Evolutionary conservation across 2,888 invertebrate species (phyloP).

Genomic region (Carpatolechia fugitivella): DNA sequence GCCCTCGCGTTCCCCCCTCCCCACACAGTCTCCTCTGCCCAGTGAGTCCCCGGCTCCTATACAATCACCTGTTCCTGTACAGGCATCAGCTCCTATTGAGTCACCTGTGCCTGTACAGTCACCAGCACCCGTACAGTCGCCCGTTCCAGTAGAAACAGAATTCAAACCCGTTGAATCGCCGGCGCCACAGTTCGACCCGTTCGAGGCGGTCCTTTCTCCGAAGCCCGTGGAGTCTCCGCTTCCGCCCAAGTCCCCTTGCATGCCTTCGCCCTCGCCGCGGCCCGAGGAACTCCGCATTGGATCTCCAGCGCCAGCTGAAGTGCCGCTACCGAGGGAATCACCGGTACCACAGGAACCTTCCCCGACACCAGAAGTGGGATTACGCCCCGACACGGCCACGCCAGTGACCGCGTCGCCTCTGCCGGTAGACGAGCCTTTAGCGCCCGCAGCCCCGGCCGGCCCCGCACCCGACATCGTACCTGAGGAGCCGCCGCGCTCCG

Average conservation of each 20-base stretch:
- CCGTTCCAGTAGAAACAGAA: too few species aligned
- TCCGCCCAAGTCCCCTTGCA: too few species aligned
- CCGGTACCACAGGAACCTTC: conserved; percentile 7
- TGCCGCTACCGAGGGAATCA: conserved; percentile 2
- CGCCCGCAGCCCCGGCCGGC: too few species aligned
- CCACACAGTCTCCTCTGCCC: too few species aligned
- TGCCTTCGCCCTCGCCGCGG: not conserved
- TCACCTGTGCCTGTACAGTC: too few species aligned
- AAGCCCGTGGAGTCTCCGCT: conserved; percentile 10
- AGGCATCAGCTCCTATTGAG: too few species aligned
- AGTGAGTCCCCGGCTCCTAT: conserved; percentile 25
- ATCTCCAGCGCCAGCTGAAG: not conserved
- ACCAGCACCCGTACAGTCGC: too few species aligned
- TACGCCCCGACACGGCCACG: not conserved
- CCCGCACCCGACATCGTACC: conserved; percentile 62
- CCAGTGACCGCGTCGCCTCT: conserved; percentile 13
- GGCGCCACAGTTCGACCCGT: conserved; percentile 5
- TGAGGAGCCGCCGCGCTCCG: conserved; percentile 46
- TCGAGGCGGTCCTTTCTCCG: conserved; percentile 12
- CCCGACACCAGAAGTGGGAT: not conserved
- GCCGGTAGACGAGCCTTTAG: conserved; percentile 17
- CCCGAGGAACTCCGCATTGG: not conserved
- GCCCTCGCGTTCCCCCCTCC: conserved; percentile 27
- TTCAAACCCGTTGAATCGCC: too few species aligned
- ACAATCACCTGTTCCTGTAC: too few species aligned